These are phyloP conservation scores for Cydia pomonella DNA, from an alignment of 1,140 invertebrate genomes.

Conservation along the genomic window DNA sequence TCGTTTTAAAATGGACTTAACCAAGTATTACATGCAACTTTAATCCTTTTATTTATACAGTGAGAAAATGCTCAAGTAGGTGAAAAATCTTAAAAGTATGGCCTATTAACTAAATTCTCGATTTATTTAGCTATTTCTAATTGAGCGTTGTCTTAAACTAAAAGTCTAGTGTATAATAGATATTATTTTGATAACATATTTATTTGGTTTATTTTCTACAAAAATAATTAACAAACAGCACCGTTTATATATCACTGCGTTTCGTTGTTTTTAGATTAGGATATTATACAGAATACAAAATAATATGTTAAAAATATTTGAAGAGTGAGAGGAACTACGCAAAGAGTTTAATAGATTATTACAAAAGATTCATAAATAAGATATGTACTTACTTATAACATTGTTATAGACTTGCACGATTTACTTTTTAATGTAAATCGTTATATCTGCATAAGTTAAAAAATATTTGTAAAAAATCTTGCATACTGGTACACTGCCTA, in stretches of 20 bases:
- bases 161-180: constrained; percentile 40
- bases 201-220: constrained; percentile 69
- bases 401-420: background rate
- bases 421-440: background rate
- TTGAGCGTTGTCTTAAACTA: constrained; percentile 68
- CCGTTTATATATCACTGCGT: constrained; percentile 62
- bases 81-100: constrained; percentile 47
- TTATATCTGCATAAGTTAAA: background rate
- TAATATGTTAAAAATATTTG: background rate
- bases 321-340: background rate
- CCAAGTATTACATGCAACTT: constrained; percentile 9
- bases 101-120: constrained; percentile 48
- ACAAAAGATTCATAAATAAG: background rate
- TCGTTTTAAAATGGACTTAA: background rate
- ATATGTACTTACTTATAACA: background rate
- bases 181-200: constrained; percentile 50
- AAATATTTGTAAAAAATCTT: background rate
- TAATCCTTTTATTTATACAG: background rate
- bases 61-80: constrained; percentile 6
- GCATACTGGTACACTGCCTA: background rate
- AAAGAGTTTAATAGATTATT: background rate
- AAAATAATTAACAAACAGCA: constrained; percentile 60
- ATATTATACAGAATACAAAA: constrained; percentile 11
- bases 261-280: constrained; percentile 48
- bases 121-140: constrained; percentile 47